Base-by-base conservation (phyloP, 2,888 invertebrate species). In the Criorhina ranunculi region DNA sequence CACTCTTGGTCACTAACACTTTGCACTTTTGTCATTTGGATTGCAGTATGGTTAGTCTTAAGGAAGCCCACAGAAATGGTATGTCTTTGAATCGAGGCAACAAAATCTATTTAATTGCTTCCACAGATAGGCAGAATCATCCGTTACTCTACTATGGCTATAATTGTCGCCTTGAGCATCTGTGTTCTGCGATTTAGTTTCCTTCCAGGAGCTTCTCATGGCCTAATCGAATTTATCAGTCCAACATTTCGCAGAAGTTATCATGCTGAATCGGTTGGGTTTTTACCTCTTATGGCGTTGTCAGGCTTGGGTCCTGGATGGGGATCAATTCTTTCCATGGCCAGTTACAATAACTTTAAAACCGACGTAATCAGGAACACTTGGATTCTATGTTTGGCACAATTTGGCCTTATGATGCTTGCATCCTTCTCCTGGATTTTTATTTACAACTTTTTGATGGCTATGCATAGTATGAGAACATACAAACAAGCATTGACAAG, bases 291-390 rank as follows among this genome's bases (percentile, higher is more conserved):
- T 5, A 0, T 44, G 1, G 55, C 70, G 6, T 29, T 72, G 1
- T 15, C 57, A 0, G 49, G 59, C 9, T 44, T 85, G 19, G 79
- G 85, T 19, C 51, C 75, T 33, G 85, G 85, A 12, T 85, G 75
- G 69, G 85, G 85, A 5, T 57, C 80, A 2, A 12, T 80, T 8
- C 31, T 85, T 0, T 75, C 75, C 12, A 75, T 85, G 75, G 80
- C 85, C 2, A 85, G 85, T 12, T 85, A 57, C 17, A 85, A 85
- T 90, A 93, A 93, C 81, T 96, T 96, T 89, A 93, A 94, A 88
- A 95, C 95, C 86, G 94, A 95, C 87, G 95, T 95, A 87, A 93
- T 94, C 90, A 86, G 69, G 6, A 88, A 89, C 15, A 89, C 90
- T 64, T 90, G 90, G 90, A 55, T 90, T 0, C 88, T 90, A 67